Base-by-base conservation (phyloP, 2,113 vertebrate genomes). In the Trogon surrucura region DNA sequence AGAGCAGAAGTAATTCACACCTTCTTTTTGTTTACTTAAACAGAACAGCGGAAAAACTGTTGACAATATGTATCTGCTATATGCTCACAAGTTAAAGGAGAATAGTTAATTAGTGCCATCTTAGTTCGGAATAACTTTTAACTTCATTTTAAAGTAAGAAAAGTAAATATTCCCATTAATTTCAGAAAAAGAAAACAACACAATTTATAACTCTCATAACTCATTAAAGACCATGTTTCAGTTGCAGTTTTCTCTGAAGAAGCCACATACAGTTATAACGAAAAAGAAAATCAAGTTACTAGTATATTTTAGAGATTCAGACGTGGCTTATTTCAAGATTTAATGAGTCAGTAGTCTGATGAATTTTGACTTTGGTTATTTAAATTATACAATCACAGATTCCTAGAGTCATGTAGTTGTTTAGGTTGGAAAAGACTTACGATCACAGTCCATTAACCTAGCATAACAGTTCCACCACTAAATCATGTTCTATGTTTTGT, bases 1-100 rank as follows among this genome's bases (percentile, higher is more conserved):
- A 50, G 6, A 72, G 4, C 8, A 25, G 21, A 71, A 47, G 11
- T 4, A 69, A 61, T 64, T 48, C 1, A 0, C 14, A 10, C 5
- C 7, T 72, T 61, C 9, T 87, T 85, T 62, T 19, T 48, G 8
- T 56, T 57, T 8, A 34, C 20, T 25, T 70, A 66, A 41, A 41
- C 9, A 25, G 7, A 62, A 27, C 0, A 38, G 10, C 17, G 23
- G 38, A 57, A 84, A 65, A 83, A 1, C 7, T 50, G 4, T 27
- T 51, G 19, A 3, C 10, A 86, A 79, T 87, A 51, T 23, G 0
- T 45, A 27, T 45, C 12, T n/a, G 13, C 3, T 54, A 21, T 9
- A 9, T 62, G 23, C 20, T 90, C 38, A 29, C 66, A 13, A 62
- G 5, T 65, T 71, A 50, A 14, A 53, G 27, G 7, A 62, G 22